These are phyloP conservation scores for Thamnophis elegans DNA, from an alignment of 2,797 vertebrate species.

Conservation along the genomic window DNA sequence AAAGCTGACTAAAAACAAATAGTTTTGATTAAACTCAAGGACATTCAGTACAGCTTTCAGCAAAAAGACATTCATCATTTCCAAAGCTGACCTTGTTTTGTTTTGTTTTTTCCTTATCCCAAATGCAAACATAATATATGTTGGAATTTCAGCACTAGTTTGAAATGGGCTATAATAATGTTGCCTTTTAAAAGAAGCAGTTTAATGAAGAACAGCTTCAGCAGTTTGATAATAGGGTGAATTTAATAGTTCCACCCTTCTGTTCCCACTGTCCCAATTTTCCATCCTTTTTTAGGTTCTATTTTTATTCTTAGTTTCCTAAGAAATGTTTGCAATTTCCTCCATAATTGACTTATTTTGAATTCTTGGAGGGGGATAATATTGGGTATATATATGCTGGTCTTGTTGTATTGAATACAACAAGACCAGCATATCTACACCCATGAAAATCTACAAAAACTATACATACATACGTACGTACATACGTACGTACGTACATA, in stretches of 20 bases:
- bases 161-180: slow-evolving; percentile 27
- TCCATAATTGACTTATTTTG: background rate
- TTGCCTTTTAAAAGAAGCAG: slow-evolving; percentile 44
- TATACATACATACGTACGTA: too few species aligned
- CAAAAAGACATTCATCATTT: slow-evolving; percentile 98
- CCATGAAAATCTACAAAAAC: too few species aligned
- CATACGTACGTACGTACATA: too few species aligned
- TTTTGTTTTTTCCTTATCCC: slow-evolving; percentile 50
- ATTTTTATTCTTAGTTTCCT: background rate
- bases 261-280: background rate
- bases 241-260: slow-evolving; percentile 34
- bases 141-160: slow-evolving; percentile 59
- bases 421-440: too few species aligned
- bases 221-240: slow-evolving; percentile 12
- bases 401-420: too few species aligned
- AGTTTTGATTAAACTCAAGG: slow-evolving; percentile 99
- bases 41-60: slow-evolving; percentile 93
- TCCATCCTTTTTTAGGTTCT: slow-evolving; percentile 35
- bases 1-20: slow-evolving; percentile 97
- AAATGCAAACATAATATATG: slow-evolving; percentile 76
- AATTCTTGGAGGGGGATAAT: background rate
- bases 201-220: slow-evolving; percentile 23
- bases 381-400: too few species aligned
- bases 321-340: background rate
- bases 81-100: slow-evolving; percentile 84